Evolutionary conservation across 2,888 invertebrate species (phyloP).

Genomic region (Stenurella melanura): DNA sequence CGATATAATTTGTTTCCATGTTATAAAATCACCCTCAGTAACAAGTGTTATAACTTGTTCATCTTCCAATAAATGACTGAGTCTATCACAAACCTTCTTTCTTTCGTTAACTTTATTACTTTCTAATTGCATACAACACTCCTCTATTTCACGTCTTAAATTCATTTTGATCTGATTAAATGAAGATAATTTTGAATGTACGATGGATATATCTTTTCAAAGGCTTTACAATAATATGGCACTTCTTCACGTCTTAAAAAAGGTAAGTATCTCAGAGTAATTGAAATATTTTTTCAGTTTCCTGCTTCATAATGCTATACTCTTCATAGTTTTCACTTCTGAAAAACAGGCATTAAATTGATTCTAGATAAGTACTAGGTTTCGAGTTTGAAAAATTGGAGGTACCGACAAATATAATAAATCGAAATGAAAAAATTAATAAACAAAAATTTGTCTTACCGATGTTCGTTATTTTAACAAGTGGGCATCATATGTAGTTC

Average conservation of each 20-base stretch:
- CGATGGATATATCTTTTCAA: not conserved
- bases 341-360: not conserved
- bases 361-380: too few species aligned
- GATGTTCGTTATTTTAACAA: too few species aligned
- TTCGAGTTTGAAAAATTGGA: too few species aligned
- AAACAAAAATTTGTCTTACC: too few species aligned
- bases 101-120: conserved; percentile 55
- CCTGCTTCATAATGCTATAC: not conserved
- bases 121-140: conserved; percentile 39
- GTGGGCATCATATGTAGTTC: too few species aligned
- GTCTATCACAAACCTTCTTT: conserved; percentile 55
- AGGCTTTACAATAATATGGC: not conserved
- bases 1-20: conserved; percentile 56
- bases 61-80: conserved; percentile 50
- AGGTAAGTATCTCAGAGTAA: too few species aligned
- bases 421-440: too few species aligned
- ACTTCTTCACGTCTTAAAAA: not conserved
- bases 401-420: too few species aligned
- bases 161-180: conserved; percentile 29
- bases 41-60: conserved; percentile 45
- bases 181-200: not conserved
- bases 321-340: not conserved
- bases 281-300: not conserved
- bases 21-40: conserved; percentile 40
- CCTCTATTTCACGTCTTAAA: conserved; percentile 40